Percentiles rank a stretch among this genome's conserved stretches.
phyloP scores from a whole-genome alignment of 2,113 vertebrate genomes.

The Takifugu flavidus region DNA sequence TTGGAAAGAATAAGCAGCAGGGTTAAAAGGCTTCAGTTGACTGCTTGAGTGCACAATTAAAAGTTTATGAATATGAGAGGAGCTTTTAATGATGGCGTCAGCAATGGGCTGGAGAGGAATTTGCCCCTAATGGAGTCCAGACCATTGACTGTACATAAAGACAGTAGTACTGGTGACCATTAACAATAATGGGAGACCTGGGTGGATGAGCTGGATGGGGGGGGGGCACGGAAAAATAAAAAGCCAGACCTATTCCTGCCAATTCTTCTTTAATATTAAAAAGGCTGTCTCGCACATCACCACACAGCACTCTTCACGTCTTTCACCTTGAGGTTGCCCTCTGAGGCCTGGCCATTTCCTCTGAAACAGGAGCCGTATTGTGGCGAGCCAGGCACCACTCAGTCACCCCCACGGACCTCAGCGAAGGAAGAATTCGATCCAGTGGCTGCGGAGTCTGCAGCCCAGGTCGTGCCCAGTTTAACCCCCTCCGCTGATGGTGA shows the following conservation, averaged over 20 bases:
- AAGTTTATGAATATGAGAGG: background rate
- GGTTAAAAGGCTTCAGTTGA: no score
- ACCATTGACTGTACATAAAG: background rate
- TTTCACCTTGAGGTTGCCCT: constrained; percentile 59
- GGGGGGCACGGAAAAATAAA: background rate
- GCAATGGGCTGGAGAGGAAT: background rate
- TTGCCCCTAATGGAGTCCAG: background rate
- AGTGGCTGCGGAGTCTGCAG: constrained; percentile 40
- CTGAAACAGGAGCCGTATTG: constrained; percentile 60
- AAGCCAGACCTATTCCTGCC: no score
- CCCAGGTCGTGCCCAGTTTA: constrained; percentile 8
- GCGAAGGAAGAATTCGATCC: constrained; percentile 60
- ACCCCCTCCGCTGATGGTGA: background rate
- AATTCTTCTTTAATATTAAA: no score
- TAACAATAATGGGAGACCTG: no score
- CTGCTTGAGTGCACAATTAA: constrained; percentile 1
- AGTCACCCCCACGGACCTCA: constrained; percentile 48
- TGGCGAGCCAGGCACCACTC: constrained; percentile 38
- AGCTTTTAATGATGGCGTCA: background rate
- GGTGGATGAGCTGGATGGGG: background rate
- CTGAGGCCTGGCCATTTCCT: constrained; percentile 36
- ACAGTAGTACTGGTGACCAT: background rate
- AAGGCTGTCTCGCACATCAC: background rate
- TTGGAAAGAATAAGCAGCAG: no score
- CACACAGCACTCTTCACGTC: constrained; percentile 8